phyloP scores from a whole-genome alignment of 2,113 vertebrate genomes.

The Gasterosteus aculeatus region DNA sequence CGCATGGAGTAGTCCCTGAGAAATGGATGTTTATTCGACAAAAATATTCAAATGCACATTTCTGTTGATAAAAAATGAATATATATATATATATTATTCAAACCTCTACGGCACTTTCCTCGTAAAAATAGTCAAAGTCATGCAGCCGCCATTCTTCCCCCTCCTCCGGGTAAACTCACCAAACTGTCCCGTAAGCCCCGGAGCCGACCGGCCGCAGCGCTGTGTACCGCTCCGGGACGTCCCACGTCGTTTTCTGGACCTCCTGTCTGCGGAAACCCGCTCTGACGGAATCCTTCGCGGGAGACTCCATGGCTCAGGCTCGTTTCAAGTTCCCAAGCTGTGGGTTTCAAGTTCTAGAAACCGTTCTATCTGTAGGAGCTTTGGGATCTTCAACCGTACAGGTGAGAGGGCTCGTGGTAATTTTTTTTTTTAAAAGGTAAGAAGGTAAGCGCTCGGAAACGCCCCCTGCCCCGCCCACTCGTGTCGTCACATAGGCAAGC shows the following conservation, averaged over 20 bases:
- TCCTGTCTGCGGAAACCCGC: conserved; percentile 76
- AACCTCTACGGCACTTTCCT: background rate
- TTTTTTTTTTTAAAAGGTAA: background rate
- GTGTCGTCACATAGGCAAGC: background rate
- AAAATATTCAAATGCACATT: too few relatives aligned
- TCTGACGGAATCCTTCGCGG: conserved; percentile 58
- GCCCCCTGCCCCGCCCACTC: conserved; percentile 10
- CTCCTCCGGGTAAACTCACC: conserved; percentile 69
- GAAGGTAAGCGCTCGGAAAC: conserved; percentile 14
- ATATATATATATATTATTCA: too few relatives aligned
- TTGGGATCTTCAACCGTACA: conserved; percentile 27
- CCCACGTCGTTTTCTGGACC: conserved; percentile 83
- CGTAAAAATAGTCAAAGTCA: too few relatives aligned
- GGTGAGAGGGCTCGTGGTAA: conserved; percentile 40
- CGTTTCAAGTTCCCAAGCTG: background rate
- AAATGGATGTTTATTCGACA: too few relatives aligned
- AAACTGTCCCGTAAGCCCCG: conserved; percentile 84
- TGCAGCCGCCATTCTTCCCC: background rate
- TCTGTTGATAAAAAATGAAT: too few relatives aligned
- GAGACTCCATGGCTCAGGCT: conserved; percentile 52
- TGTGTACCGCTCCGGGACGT: conserved; percentile 77
- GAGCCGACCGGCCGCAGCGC: conserved; percentile 76
- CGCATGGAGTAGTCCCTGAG: too few relatives aligned
- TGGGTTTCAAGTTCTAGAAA: background rate
- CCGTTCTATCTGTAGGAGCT: background rate